A percentile compares a stretch with the other conserved stretches of the same genome.
Evolutionary conservation across 2,888 invertebrate genomes (phyloP).

Genomic region (Heliconius charithonia): DNA sequence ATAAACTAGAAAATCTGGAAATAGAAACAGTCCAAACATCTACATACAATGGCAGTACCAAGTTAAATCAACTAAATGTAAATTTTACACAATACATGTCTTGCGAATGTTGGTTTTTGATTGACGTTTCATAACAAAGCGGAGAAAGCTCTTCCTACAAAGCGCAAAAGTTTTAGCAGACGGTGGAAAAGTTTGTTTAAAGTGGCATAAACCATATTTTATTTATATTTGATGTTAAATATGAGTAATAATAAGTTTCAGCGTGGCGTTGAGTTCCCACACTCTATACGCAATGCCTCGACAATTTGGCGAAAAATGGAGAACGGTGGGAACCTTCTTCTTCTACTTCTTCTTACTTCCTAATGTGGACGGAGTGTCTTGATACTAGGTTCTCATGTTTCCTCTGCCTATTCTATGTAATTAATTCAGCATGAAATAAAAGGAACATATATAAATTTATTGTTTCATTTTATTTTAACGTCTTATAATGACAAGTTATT

Average conservation of each 20-base stretch:
- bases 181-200: neutral
- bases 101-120: slow-evolving; percentile 29
- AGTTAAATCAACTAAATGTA: slow-evolving; percentile 30
- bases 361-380: too few species aligned
- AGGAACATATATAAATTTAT: too few species aligned
- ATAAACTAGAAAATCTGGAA: neutral
- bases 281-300: too few species aligned
- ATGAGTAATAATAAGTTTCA: neutral
- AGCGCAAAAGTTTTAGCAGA: slow-evolving; percentile 22
- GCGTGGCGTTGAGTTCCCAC: too few species aligned
- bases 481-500: too few species aligned
- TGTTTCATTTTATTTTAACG: too few species aligned
- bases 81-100: slow-evolving; percentile 32
- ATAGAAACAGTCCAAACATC: slow-evolving; percentile 26
- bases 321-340: too few species aligned
- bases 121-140: slow-evolving; percentile 41
- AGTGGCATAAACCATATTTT: slow-evolving; percentile 2
- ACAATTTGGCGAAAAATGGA: too few species aligned
- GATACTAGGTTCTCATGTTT: too few species aligned
- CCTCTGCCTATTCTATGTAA: too few species aligned
- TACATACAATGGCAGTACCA: slow-evolving; percentile 30
- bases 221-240: neutral
- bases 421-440: too few species aligned
- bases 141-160: slow-evolving; percentile 11
- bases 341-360: too few species aligned